phyloP scores from a whole-genome alignment of 2,113 vertebrate genomes.

The Leptocoma aspasia region DNA sequence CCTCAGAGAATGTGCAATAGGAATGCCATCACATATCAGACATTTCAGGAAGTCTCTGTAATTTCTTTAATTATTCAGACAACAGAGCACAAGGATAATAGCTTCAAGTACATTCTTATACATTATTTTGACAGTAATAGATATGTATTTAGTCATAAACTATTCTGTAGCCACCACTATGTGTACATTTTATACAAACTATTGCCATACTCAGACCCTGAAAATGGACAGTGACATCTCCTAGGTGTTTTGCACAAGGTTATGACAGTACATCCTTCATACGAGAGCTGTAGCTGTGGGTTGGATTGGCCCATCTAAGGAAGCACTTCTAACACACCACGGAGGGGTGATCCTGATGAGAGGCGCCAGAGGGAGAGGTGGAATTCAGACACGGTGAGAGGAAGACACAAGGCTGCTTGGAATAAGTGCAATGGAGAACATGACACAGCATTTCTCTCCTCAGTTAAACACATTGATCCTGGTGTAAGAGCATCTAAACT shows the following conservation, averaged over 20 bases:
- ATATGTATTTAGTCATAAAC: constrained; percentile 47
- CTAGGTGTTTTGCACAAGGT: not conserved
- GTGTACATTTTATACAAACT: constrained; percentile 46
- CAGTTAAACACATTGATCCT: not conserved
- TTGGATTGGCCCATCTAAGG: not conserved
- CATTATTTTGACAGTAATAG: constrained; percentile 59
- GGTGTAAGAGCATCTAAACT: not conserved
- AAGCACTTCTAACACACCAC: not conserved
- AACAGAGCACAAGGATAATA: constrained; percentile 57
- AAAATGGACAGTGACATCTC: not conserved
- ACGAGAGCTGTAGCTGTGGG: not conserved
- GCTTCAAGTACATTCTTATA: constrained; percentile 63
- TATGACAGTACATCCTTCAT: not conserved
- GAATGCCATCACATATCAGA: constrained; percentile 4
- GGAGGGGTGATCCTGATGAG: not conserved
- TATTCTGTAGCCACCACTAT: constrained; percentile 32
- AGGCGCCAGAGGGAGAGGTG: not conserved
- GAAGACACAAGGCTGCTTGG: not conserved
- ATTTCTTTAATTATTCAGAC: constrained; percentile 65
- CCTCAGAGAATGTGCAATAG: not conserved
- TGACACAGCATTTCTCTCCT: not conserved
- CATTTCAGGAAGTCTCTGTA: constrained; percentile 46
- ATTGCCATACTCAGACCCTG: not conserved
- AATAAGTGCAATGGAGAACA: not conserved
- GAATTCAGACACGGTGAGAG: not conserved